Percentiles rank a stretch among this genome's conserved stretches.
Conservation (phyloP, 2,888 invertebrate species). For the Callimorpha dominula region DNA sequence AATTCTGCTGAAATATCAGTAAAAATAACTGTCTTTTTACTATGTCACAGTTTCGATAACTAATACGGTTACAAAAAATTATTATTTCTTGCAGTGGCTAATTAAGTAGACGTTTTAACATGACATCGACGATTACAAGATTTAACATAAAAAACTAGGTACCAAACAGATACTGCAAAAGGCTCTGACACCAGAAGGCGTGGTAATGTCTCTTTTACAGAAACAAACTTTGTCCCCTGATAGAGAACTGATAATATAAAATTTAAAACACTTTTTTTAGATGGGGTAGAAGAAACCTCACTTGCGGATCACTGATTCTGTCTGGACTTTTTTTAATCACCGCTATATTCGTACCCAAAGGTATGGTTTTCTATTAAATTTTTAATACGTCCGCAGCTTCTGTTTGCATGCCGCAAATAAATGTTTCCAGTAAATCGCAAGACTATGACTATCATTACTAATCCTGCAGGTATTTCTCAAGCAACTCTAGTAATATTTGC, state of each 20-base stretch:
- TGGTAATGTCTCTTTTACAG: no score
- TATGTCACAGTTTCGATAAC: no score
- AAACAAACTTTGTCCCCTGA: background rate
- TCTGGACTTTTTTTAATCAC: constrained; percentile 66
- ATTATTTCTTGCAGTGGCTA: no score
- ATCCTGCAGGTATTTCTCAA: constrained; percentile 4
- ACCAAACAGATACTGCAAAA: no score
- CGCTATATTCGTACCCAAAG: constrained; percentile 73
- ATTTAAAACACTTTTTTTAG: constrained; percentile 43
- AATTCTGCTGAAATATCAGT: no score
- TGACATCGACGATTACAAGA: no score
- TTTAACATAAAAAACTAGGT: no score
- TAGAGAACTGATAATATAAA: background rate
- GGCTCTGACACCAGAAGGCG: no score
- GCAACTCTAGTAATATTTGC: background rate
- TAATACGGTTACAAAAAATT: no score
- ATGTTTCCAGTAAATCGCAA: background rate
- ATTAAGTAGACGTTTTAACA: no score
- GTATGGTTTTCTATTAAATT: constrained; percentile 44
- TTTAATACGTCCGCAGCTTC: background rate
- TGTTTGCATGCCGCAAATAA: background rate
- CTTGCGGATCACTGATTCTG: constrained; percentile 65
- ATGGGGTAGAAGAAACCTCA: constrained; percentile 71
- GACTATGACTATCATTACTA: background rate
- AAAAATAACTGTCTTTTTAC: no score